phyloP scores from a whole-genome alignment of 2,797 vertebrate species.

The Microctenopoma stevenorrisi region DNA sequence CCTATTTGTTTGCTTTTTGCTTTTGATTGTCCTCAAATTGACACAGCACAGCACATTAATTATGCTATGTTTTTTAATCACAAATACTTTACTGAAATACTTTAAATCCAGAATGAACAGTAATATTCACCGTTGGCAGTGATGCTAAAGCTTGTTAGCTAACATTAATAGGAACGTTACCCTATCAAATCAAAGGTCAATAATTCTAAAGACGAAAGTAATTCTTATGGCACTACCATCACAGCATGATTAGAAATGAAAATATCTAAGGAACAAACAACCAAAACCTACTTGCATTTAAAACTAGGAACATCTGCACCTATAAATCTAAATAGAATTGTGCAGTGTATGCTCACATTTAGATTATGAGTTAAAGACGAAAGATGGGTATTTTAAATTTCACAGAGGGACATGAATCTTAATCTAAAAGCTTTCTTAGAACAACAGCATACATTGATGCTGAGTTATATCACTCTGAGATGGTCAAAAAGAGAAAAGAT shows the following conservation, averaged over 20 bases:
- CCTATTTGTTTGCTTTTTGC: background rate
- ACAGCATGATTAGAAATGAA: conserved; percentile 30
- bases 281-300: conserved; percentile 2
- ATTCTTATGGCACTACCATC: conserved; percentile 17
- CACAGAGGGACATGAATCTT: conserved; percentile 26
- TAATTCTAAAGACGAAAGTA: conserved; percentile 13
- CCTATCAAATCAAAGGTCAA: background rate
- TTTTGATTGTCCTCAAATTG: background rate
- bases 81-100: too few species aligned
- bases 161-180: background rate
- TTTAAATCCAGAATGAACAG: background rate
- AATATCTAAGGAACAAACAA: conserved; percentile 3
- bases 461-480: conserved; percentile 32
- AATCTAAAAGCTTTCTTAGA: conserved; percentile 28
- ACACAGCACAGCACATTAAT: background rate
- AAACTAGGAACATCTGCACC: conserved; percentile 1
- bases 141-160: background rate
- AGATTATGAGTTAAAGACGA: conserved; percentile 34
- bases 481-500: conserved; percentile 53
- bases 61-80: background rate
- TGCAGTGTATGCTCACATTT: conserved; percentile 17
- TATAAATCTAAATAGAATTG: conserved; percentile 10
- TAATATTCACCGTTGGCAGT: too few species aligned
- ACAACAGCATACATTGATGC: conserved; percentile 30
- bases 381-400: conserved; percentile 12